These are phyloP conservation scores for Taurulus bubalis DNA, from an alignment of 2,113 vertebrate genomes.

Conservation along the genomic window DNA sequence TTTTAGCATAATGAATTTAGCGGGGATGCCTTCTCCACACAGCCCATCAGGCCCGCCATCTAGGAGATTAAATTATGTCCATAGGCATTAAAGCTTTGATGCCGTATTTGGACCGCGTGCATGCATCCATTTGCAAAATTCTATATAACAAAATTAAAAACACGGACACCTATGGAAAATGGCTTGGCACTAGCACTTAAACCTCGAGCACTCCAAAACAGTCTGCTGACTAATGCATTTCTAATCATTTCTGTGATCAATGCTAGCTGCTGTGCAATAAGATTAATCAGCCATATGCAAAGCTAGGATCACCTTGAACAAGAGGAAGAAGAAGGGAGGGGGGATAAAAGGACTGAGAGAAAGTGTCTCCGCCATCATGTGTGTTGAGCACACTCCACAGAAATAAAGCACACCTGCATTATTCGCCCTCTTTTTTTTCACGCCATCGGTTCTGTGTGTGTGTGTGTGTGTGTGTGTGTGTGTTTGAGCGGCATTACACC, in stretches of 20 bases:
- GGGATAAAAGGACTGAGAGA: slow-evolving; percentile 58
- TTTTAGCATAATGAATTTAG: slow-evolving; percentile 84
- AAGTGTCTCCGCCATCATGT: slow-evolving; percentile 61
- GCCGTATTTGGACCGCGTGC: slow-evolving; percentile 78
- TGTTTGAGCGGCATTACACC: slow-evolving; percentile 60
- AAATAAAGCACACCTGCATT: slow-evolving; percentile 77
- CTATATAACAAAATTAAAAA: slow-evolving; percentile 84
- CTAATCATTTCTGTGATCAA: slow-evolving; percentile 84
- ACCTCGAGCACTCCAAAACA: slow-evolving; percentile 74
- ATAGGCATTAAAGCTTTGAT: slow-evolving; percentile 82
- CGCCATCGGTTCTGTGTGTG: slow-evolving; percentile 31
- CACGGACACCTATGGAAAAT: slow-evolving; percentile 82
- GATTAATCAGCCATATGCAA: slow-evolving; percentile 82
- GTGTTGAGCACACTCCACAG: slow-evolving; percentile 65
- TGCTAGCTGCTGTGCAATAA: slow-evolving; percentile 80
- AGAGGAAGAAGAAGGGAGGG: slow-evolving; percentile 46
- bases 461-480: slow-evolving; percentile 40
- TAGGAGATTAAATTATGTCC: slow-evolving; percentile 83
- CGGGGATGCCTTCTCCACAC: slow-evolving; percentile 73
- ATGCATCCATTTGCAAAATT: slow-evolving; percentile 84
- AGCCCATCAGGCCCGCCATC: slow-evolving; percentile 81
- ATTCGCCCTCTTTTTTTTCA: slow-evolving; percentile 55
- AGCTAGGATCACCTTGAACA: slow-evolving; percentile 79
- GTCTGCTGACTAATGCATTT: slow-evolving; percentile 84
- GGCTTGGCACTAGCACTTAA: slow-evolving; percentile 80